Conservation (phyloP, 2,113 vertebrate species). For the Herpetotheres cachinnans region DNA sequence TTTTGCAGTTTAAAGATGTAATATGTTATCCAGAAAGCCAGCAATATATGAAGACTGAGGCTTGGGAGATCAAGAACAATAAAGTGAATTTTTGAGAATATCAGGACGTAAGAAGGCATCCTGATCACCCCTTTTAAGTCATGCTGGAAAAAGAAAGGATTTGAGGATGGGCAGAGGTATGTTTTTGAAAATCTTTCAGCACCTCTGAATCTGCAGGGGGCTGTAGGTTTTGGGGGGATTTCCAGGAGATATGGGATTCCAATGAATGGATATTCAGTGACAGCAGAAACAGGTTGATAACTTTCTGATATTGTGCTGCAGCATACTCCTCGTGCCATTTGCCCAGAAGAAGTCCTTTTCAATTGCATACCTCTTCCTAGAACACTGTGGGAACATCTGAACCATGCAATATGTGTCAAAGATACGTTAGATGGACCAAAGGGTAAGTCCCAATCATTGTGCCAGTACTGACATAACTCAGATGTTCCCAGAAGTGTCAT, state of each 20-base stretch:
- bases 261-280: not conserved
- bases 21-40: not conserved
- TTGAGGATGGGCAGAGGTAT: not conserved
- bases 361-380: not conserved
- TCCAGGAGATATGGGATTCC: not conserved
- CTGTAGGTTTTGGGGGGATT: not conserved
- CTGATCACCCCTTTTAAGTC: not conserved
- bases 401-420: not conserved
- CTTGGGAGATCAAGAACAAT: not conserved
- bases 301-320: not conserved
- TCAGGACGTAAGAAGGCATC: not conserved
- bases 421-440: not conserved
- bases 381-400: not conserved
- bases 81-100: not conserved
- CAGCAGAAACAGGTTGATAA: not conserved
- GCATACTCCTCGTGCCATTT: accelerated
- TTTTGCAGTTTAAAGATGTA: not conserved
- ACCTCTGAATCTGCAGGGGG: not conserved
- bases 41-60: not conserved
- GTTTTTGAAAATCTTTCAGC: not conserved
- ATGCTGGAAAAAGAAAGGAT: not conserved
- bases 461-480: not conserved
- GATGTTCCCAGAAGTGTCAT: not conserved
- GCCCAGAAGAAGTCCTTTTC: not conserved
- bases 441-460: not conserved